Evolutionary conservation across 2,888 invertebrate species (phyloP), one percentile per base, ranked within the genome.

Genomic region (Caenorhabditis sinica): DNA sequence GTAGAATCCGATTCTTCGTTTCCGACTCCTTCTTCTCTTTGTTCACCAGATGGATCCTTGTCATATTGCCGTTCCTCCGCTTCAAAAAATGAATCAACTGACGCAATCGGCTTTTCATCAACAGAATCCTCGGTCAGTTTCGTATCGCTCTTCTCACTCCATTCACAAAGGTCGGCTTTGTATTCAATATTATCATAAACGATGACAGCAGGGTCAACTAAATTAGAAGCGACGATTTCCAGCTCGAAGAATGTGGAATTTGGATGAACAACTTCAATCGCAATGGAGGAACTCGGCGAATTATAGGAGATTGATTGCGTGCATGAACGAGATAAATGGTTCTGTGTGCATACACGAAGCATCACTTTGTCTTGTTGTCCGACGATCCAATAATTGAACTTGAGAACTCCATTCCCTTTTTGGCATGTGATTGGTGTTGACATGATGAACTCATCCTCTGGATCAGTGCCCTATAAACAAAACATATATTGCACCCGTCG

Each of bases 191-290:
- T 89, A 76, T 90, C 90, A 33, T 90, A 83, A 25, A 86, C 87
- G 23, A 90, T 86, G 17, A 90, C 83, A 43, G 89, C 85, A 3
- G 89, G 87, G 23, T 85, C 80, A 1, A 86, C 71, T n/a, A 90
- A 71, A 60, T 88, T 89, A 9, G 88, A 85, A 17, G 87, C 87
- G 33, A 89, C 87, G 9, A 90, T 87, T 79, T 89, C 88, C 20
- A 89, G 61, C 30, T 89, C 90, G 60, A 88, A 87, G 25, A 89
- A 87, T 20, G 86, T 87, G 2, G 86, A 65, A 25, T 87, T 86
- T 36, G 90, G 90, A 82, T 90, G 89, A 13, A 90, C 89, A 15
- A 90, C 90, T 68, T 90, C 88, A 30, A 90, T 86, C 8, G 84
- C 77, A 17, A 90, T 87, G 4, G 87, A 77, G 0, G 89, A 79